Conservation (phyloP, 1,140 invertebrate genomes). For the Tetramorium alpestre region DNA sequence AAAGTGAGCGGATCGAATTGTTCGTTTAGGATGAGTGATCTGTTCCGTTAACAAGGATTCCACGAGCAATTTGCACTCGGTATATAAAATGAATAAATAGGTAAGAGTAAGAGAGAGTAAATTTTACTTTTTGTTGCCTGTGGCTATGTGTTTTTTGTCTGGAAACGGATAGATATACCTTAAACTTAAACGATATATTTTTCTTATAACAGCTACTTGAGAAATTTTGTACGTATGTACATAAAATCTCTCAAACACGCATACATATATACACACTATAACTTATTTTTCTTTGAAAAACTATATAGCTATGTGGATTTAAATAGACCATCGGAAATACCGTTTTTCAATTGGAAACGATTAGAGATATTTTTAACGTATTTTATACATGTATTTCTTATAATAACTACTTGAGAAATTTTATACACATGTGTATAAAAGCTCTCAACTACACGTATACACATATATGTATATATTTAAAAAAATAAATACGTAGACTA, state of each 20-base stretch:
- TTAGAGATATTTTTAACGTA: no score
- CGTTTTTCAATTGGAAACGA: constrained; percentile 27
- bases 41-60: background rate
- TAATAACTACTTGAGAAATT: no score
- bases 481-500: no score
- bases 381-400: no score
- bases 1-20: constrained; percentile 8
- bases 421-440: no score
- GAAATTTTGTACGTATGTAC: background rate
- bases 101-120: background rate
- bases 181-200: background rate
- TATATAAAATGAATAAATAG: background rate
- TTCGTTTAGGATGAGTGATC: background rate
- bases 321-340: constrained; percentile 7
- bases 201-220: background rate
- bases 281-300: background rate
- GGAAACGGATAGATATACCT: background rate
- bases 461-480: no score
- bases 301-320: background rate
- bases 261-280: background rate
- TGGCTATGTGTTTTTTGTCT: background rate
- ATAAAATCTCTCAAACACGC: no score
- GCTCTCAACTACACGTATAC: no score
- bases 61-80: background rate
- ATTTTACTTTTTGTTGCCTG: background rate